Base-by-base conservation (phyloP, 2,113 vertebrate species). In the Rhombomys opimus region DNA sequence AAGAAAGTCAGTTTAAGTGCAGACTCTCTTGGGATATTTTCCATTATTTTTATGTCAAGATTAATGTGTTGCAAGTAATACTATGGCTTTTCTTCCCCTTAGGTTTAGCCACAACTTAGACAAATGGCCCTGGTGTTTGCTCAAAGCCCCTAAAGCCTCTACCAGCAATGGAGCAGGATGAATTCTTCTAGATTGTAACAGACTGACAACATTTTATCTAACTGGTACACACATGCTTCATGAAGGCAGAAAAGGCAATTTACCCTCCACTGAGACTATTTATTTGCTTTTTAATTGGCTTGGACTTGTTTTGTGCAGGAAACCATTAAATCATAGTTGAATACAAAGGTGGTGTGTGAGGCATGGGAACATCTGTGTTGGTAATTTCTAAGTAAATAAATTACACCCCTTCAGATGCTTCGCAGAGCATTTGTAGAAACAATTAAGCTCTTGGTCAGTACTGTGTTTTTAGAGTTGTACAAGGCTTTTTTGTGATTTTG, bases 251-350 rank as follows among this genome's bases (percentile, higher is more conserved):
- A 85, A 97, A 97, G 54, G 38, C 82, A 96, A 98, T 98, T 98
- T 98, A 95, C 93, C 95, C 96, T 98, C 96, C 76, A 95, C 97
- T 95, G 93, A 94, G 96, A 96, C 96, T 97, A 97, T 97, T 97
- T 98, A 96, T 98, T 98, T 98, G 95, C 46, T 97, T 98, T 97
- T 98, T 98, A 98, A 98, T 98, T 98, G 97, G 86, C 85, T 97
- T 96, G 92, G 85, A 91, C 87, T 98, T 78, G 81, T 97, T 98
- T 92, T 93, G 70, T 95, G 96, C 4, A 95, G 97, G 90, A 94
- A 98, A 96, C 12, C 82, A 95, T 97, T 98, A 98, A 98, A 97
- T 97, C 93, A 94, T 93, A 95, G 73, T 80, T 95, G 76, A 98
- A 96, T 98, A 95, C 52, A 97, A 97, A 97, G 70, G 80, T 97